Conservation (phyloP, 2,797 vertebrate species). For the Amblyopsis hoosieri region DNA sequence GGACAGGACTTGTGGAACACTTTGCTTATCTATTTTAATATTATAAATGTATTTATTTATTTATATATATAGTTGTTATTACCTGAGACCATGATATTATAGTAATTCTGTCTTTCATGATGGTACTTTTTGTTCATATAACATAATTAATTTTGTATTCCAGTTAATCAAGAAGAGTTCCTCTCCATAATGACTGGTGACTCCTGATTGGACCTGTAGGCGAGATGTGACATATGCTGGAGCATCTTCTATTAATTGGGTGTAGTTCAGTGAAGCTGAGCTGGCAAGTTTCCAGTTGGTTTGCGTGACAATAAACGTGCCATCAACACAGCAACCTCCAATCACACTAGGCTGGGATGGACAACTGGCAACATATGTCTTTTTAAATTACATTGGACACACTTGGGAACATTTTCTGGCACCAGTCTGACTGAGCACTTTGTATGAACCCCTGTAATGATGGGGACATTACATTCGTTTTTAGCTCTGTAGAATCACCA, state of each 20-base stretch:
- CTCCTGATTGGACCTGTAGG: conserved; percentile 38
- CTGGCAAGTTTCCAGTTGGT: not conserved
- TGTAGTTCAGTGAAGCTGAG: conserved; percentile 8
- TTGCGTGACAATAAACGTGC: not conserved
- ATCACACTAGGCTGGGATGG: not conserved
- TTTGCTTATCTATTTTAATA: too few relatives aligned
- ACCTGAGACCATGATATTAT: too few relatives aligned
- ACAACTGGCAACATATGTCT: too few relatives aligned
- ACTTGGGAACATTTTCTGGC: too few relatives aligned
- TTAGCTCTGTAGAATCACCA: not conserved
- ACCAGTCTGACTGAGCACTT: too few relatives aligned
- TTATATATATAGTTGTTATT: too few relatives aligned
- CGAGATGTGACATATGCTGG: not conserved
- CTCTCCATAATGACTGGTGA: conserved; percentile 72
- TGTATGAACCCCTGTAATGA: not conserved
- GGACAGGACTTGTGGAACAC: too few relatives aligned
- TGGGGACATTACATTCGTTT: not conserved
- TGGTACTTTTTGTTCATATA: too few relatives aligned
- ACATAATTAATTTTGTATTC: not conserved
- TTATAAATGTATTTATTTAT: too few relatives aligned
- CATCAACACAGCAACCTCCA: not conserved
- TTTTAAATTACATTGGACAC: too few relatives aligned
- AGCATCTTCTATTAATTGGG: not conserved
- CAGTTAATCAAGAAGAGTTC: conserved; percentile 77
- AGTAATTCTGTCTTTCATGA: too few relatives aligned